Conservation (phyloP, 2,113 vertebrate species). For the Bubo blakistoni region DNA sequence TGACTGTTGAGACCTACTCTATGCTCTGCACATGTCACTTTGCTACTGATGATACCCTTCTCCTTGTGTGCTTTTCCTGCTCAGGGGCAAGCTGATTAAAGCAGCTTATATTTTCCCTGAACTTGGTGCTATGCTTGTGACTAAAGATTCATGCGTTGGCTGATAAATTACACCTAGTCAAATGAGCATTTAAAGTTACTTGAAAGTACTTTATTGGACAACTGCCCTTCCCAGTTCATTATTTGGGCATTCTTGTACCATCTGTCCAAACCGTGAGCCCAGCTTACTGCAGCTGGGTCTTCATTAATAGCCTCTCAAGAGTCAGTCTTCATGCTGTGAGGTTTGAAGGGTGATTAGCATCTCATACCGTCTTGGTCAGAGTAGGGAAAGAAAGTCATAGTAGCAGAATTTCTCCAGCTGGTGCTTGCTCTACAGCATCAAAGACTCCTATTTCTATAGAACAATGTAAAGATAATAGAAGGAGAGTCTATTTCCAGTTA, state of each 20-base stretch:
- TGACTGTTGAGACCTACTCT: not conserved
- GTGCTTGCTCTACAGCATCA: not conserved
- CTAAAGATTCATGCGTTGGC: not conserved
- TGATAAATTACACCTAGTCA: not conserved
- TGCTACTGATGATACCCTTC: not conserved
- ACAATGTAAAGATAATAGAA: not conserved
- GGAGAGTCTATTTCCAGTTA: not conserved
- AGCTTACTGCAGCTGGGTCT: conserved; percentile 8
- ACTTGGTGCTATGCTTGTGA: not conserved
- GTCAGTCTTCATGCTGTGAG: not conserved
- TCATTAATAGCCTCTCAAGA: not conserved
- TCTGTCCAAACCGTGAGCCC: not conserved
- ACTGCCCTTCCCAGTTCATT: conserved; percentile 20
- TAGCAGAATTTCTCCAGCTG: not conserved
- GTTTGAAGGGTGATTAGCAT: conserved; percentile 23
- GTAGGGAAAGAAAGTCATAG: not conserved
- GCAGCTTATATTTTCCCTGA: not conserved
- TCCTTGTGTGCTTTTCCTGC: not conserved
- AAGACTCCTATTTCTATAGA: not conserved
- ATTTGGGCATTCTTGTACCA: conserved; percentile 12
- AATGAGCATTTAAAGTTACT: conserved; percentile 6
- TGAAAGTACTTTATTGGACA: conserved; percentile 30
- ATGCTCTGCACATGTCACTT: not conserved
- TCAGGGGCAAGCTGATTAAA: not conserved
- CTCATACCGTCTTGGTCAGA: not conserved